phyloP scores from a whole-genome alignment of 2,888 invertebrate genomes.

The Synergus japonicus region DNA sequence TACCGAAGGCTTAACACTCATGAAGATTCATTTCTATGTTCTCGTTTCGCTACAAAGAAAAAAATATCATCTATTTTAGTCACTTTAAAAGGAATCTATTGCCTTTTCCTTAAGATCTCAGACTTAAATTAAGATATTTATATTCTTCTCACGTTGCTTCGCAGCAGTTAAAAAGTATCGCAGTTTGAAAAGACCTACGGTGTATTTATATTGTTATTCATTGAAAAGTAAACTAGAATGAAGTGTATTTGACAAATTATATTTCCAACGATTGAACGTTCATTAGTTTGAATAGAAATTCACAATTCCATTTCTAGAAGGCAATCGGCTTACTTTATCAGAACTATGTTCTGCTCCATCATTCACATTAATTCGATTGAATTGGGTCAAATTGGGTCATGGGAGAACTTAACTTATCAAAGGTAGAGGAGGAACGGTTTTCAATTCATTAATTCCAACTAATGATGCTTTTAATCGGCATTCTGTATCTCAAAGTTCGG shows the following conservation, averaged over 20 bases:
- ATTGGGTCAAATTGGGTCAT: slow-evolving; percentile 6
- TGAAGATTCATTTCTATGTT: background rate
- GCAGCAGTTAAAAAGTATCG: too few relatives aligned
- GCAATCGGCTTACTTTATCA: slow-evolving; percentile 33
- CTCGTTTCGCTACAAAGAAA: background rate
- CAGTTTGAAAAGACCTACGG: too few relatives aligned
- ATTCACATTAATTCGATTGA: slow-evolving; percentile 16
- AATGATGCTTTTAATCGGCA: background rate
- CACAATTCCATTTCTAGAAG: background rate
- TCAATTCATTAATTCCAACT: slow-evolving; percentile 40
- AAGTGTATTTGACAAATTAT: slow-evolving; percentile 1
- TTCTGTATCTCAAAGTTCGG: background rate
- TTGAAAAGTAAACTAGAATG: background rate
- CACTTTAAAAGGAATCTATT: background rate
- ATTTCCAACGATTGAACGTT: slow-evolving; percentile 48
- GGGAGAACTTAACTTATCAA: background rate
- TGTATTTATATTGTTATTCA: background rate
- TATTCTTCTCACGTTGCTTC: background rate
- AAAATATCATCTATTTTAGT: background rate
- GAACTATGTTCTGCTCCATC: slow-evolving; percentile 27
- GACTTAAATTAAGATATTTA: background rate
- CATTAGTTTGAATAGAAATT: background rate
- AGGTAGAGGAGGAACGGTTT: background rate
- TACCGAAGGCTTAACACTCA: background rate
- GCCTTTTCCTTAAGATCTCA: background rate